Base-by-base conservation (phyloP, 2,797 vertebrate genomes). In the Meriones psammophilus region DNA sequence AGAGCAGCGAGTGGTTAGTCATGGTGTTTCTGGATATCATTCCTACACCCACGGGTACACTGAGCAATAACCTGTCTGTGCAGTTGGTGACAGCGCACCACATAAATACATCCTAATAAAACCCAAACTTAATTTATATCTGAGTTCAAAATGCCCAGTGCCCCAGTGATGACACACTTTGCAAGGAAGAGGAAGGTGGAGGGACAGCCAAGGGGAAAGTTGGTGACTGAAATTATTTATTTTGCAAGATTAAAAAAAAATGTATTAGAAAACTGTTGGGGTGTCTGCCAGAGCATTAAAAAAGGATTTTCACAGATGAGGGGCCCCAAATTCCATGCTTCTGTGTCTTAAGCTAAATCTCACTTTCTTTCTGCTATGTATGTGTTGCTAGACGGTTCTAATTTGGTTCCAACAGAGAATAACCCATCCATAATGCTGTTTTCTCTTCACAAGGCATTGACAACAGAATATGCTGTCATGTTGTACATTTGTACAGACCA, bases 241-340 rank as follows among this genome's bases (percentile, higher is more conserved):
- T 94, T 96, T 87, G 68, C 54, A 87, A 92, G 78, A 46, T 79
- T 95, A 4, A 42, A 42, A 42, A 42, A 91, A 89, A 39, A 39
- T 39, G 39, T 39, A 39, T 39, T 39, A 39, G 39, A 39, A 39
- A 39, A 39, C 39, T 39, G 39, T 39, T 39, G 79, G 62, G 8
- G n/a, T 30, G 58, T 30, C 87, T 89, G 46, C 17, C 13, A 77
- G 54, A 68, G 8, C 4, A 42, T 95, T 18, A 9, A n/a, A 62
- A 62, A 89, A 58, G 42, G 28, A 30, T 22, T 73, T 73, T 26
- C 71, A 33, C 9, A 91, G 95, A 60, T 69, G 54, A 74, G 5
- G 5, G 2, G 28, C 7, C 42, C 76, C n/a, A 42, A 69, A 58
- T 46, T 24, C 76, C 39, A 39, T 24, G 46, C 8, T 68, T 81